phyloP scores from a whole-genome alignment of 2,113 vertebrate genomes.

The Tachysurus vachellii region DNA sequence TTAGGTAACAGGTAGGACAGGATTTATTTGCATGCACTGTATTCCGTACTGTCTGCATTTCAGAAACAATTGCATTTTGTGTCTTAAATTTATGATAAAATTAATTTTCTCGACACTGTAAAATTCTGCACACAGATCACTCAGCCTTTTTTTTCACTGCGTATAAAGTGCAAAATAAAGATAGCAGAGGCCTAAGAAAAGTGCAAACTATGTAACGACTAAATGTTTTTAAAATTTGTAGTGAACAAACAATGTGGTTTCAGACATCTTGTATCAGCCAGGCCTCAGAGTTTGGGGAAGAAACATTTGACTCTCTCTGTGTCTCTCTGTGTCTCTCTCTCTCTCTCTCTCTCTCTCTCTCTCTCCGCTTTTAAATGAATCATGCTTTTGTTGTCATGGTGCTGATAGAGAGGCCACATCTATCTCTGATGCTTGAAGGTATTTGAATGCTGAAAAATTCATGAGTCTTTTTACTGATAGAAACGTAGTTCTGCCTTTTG shows the following conservation, averaged over 20 bases:
- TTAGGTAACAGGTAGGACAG: not conserved
- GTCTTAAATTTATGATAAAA: slow-evolving; percentile 30
- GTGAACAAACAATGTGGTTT: slow-evolving; percentile 40
- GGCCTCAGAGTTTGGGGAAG: slow-evolving; percentile 41
- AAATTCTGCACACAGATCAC: slow-evolving; percentile 32
- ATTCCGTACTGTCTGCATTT: not conserved
- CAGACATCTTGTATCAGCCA: not conserved
- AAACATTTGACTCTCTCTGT: slow-evolving; percentile 31
- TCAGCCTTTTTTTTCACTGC: slow-evolving; percentile 25
- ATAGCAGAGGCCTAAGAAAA: slow-evolving; percentile 17
- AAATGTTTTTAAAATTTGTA: slow-evolving; percentile 23
- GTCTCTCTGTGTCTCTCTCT: slow-evolving; percentile 52
- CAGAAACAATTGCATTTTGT: slow-evolving; percentile 21
- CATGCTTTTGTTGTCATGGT: slow-evolving; percentile 67
- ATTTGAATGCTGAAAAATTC: slow-evolving; percentile 76
- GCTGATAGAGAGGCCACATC: slow-evolving; percentile 61
- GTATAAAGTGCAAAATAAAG: slow-evolving; percentile 29
- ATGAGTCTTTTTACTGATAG: slow-evolving; percentile 70
- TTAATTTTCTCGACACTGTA: not conserved
- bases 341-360: slow-evolving; percentile 53
- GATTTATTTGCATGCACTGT: slow-evolving; percentile 4
- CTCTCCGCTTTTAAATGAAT: slow-evolving; percentile 70
- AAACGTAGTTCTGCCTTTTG: slow-evolving; percentile 62
- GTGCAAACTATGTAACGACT: slow-evolving; percentile 27
- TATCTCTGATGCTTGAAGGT: slow-evolving; percentile 62